phyloP scores from a whole-genome alignment of 2,113 vertebrate genomes.

The Oryzias curvinotus region DNA sequence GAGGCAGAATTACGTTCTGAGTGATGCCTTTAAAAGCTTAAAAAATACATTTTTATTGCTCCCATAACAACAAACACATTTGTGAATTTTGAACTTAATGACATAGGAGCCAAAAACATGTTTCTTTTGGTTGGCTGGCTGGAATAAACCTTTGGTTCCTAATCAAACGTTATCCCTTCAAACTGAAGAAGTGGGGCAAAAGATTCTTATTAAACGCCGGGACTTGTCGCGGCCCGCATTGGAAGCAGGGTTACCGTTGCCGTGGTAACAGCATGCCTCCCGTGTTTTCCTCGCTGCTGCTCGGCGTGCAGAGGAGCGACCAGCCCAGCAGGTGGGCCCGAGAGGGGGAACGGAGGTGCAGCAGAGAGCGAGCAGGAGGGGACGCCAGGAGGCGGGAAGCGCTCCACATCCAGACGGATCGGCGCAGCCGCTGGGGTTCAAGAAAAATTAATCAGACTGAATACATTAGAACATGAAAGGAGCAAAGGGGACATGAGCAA shows the following conservation, averaged over 20 bases:
- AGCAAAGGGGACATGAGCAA: slow-evolving; percentile 20
- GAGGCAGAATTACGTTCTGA: too few relatives aligned
- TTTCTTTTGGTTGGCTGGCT: too few relatives aligned
- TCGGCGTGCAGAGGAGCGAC: slow-evolving; percentile 21
- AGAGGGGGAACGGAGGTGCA: slow-evolving; percentile 31
- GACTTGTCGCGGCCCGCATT: slow-evolving; percentile 28
- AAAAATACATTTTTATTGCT: too few relatives aligned
- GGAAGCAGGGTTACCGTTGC: slow-evolving; percentile 31
- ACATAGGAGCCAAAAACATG: too few relatives aligned
- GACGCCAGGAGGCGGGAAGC: slow-evolving; percentile 39
- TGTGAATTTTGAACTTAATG: too few relatives aligned
- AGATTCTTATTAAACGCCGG: slow-evolving; percentile 11
- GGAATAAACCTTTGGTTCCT: too few relatives aligned
- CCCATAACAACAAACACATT: too few relatives aligned
- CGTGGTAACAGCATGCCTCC: slow-evolving; percentile 56
- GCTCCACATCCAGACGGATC: slow-evolving; percentile 52
- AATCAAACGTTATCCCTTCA: neutral
- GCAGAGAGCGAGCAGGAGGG: slow-evolving; percentile 12
- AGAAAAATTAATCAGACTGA: slow-evolving; percentile 75
- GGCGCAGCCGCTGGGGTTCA: slow-evolving; percentile 60
- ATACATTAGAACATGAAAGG: slow-evolving; percentile 77
- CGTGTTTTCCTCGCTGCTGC: slow-evolving; percentile 29
- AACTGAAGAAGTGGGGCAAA: slow-evolving; percentile 6
- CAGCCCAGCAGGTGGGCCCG: slow-evolving; percentile 69
- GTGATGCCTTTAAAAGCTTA: too few relatives aligned